A percentile compares a stretch with the other conserved stretches of the same genome.
Conservation (phyloP, 2,888 invertebrate species). For the Rutpela maculata region DNA sequence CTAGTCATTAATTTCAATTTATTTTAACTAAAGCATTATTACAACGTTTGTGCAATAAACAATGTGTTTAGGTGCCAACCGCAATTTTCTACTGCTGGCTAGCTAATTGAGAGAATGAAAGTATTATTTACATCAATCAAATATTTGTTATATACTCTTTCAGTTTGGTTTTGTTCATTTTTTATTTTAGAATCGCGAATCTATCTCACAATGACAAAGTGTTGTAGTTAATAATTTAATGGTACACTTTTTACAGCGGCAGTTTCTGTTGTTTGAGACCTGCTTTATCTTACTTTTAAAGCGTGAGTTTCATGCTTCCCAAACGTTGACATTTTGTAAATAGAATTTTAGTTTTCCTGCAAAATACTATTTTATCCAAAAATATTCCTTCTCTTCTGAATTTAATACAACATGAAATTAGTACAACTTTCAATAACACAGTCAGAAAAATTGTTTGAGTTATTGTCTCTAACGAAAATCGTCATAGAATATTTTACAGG, state of each 20-base stretch:
- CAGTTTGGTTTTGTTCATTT: background rate
- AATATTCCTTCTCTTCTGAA: too few species aligned
- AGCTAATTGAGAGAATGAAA: background rate
- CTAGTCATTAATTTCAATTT: background rate
- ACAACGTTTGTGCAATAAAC: background rate
- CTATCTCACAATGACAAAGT: background rate
- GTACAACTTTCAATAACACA: too few species aligned
- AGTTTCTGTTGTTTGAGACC: background rate
- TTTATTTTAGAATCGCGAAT: background rate
- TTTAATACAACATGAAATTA: too few species aligned
- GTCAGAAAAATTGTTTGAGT: too few species aligned
- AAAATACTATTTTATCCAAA: too few species aligned
- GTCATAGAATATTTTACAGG: too few species aligned
- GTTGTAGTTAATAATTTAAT: conserved; percentile 6
- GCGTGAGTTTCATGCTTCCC: background rate
- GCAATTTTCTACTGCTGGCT: background rate
- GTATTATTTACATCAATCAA: background rate
- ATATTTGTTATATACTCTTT: background rate
- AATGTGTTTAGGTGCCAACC: background rate
- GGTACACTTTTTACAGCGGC: background rate
- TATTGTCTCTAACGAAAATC: too few species aligned
- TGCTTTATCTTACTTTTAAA: background rate
- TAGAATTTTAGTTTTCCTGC: background rate
- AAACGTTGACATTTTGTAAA: background rate
- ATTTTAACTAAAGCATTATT: background rate